Evolutionary conservation across 2,888 invertebrate genomes (phyloP).

Genomic region (Perizoma flavofasciatum): DNA sequence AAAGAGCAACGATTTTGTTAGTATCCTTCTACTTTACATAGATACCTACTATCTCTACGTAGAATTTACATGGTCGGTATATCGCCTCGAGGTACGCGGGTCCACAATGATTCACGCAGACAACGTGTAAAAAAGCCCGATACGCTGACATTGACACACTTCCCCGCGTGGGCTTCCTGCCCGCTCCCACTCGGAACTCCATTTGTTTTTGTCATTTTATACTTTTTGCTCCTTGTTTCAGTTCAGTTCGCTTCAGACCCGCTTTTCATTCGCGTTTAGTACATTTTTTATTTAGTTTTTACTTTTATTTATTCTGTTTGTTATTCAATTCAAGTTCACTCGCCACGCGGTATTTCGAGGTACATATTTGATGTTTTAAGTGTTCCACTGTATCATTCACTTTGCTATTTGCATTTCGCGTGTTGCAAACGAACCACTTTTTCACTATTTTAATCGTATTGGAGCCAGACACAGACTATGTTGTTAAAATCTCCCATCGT

Average conservation of each 20-base stretch:
- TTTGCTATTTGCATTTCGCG: conserved; percentile 16
- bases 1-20: conserved; percentile 16
- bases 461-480: too few relatives aligned
- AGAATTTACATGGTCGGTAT: conserved; percentile 7
- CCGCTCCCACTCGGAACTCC: conserved; percentile 51
- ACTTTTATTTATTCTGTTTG: conserved; percentile 49
- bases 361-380: conserved; percentile 34
- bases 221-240: conserved; percentile 48
- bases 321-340: conserved; percentile 48
- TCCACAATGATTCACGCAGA: conserved; percentile 47
- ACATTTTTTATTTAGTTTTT: conserved; percentile 45
- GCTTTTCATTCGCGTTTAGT: conserved; percentile 56
- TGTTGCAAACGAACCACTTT: neutral
- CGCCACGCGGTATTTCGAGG: conserved; percentile 43
- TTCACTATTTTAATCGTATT: neutral
- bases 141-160: conserved; percentile 79
- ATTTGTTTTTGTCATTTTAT: conserved; percentile 53
- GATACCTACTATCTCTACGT: conserved; percentile 1
- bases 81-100: conserved; percentile 15
- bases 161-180: conserved; percentile 63
- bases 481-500: neutral
- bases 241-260: conserved; percentile 52
- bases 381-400: conserved; percentile 30
- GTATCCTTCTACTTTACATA: too few relatives aligned
- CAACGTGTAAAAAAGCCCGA: conserved; percentile 53